Evolutionary conservation across 64 coral and sea anemone species (phyloP).

Genomic region (Actinia tenebrosa): DNA sequence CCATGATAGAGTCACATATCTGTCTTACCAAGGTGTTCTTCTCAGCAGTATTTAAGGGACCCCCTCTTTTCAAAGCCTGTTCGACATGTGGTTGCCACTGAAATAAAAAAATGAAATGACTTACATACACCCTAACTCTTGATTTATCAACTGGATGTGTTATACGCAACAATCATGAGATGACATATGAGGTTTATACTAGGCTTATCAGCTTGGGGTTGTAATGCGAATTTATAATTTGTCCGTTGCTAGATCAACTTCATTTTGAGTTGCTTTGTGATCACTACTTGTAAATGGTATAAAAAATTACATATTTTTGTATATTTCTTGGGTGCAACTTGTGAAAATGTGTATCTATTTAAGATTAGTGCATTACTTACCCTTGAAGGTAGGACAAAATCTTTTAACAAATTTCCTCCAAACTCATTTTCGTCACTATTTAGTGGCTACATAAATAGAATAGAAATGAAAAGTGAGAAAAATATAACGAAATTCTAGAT

Average conservation of each 20-base stretch:
- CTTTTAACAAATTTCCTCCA: background rate
- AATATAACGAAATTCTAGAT: background rate
- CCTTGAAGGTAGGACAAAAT: conserved; percentile 14
- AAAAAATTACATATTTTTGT: background rate
- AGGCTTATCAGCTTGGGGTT: conserved; percentile 4
- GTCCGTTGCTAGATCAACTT: background rate
- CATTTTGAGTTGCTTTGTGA: background rate
- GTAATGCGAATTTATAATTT: background rate
- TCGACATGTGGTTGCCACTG: conserved; percentile 60
- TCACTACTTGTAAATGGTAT: background rate
- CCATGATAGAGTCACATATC: conserved; percentile 36
- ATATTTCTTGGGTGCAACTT: conserved; percentile 14
- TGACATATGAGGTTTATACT: background rate
- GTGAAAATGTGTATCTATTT: background rate
- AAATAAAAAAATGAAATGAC: conserved; percentile 19
- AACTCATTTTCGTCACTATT: background rate
- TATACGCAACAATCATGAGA: background rate
- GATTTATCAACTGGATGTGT: background rate
- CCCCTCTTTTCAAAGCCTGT: conserved; percentile 13
- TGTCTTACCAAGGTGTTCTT: conserved; percentile 33
- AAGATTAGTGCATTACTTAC: background rate
- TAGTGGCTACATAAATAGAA: conserved; percentile 3
- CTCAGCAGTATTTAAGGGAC: conserved; percentile 12
- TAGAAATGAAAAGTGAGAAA: background rate
- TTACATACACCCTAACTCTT: background rate